These are phyloP conservation scores for Standfussiana lucernea DNA, from an alignment of 2,888 invertebrate genomes.

Conservation along the genomic window DNA sequence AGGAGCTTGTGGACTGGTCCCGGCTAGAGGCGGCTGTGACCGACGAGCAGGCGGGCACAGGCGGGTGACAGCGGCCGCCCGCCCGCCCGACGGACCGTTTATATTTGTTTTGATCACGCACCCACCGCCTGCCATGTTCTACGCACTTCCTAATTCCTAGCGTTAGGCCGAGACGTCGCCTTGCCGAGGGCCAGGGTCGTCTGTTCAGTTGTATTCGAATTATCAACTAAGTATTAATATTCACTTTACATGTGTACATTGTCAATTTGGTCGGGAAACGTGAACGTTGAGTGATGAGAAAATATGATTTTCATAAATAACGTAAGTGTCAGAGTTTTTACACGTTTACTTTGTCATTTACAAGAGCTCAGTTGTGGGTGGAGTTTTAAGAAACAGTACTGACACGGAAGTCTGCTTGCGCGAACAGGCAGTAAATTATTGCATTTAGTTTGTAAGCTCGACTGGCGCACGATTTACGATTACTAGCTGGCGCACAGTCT, in stretches of 20 bases:
- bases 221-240: slow-evolving; percentile 36
- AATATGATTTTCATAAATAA: slow-evolving; percentile 18
- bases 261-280: slow-evolving; percentile 25
- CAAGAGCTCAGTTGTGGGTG: background rate
- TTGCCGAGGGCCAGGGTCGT: slow-evolving; percentile 69
- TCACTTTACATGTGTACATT: slow-evolving; percentile 29
- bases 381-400: background rate
- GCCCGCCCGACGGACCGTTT: slow-evolving; percentile 72
- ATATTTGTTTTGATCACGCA: slow-evolving; percentile 84
- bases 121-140: slow-evolving; percentile 73
- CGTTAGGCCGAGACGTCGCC: slow-evolving; percentile 64
- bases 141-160: slow-evolving; percentile 78
- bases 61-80: slow-evolving; percentile 73
- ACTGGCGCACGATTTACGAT: slow-evolving; percentile 37
- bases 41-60: slow-evolving; percentile 44
- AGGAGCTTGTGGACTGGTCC: slow-evolving; percentile 14
- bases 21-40: slow-evolving; percentile 33
- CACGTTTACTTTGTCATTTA: background rate
- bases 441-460: slow-evolving; percentile 6
- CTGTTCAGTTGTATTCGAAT: slow-evolving; percentile 60
- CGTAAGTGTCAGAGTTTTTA: background rate
- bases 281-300: slow-evolving; percentile 9
- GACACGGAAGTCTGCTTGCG: slow-evolving; percentile 14
- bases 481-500: slow-evolving; percentile 24
- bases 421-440: slow-evolving; percentile 10